Evolutionary conservation across 2,888 invertebrate genomes (phyloP), one percentile per base, ranked within the genome.

Genomic region (Hoplodrina ambigua): DNA sequence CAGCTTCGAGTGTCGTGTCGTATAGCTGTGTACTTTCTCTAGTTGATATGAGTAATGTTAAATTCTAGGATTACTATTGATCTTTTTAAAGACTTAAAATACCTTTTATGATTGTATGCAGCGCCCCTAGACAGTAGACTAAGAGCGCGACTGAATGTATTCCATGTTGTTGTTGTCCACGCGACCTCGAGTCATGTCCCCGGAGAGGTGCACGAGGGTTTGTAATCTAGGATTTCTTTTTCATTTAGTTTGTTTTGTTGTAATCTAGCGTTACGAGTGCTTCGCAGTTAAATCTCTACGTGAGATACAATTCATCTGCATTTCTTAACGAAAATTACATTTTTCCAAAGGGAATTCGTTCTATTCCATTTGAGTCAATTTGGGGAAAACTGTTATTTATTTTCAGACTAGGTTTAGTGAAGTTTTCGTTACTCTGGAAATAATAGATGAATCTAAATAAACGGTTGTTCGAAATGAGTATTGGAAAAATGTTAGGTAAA

Each of bases 241-340:
- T 56, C 63, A 67, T 67, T 75, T 60, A 65, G 57, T 80, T 68
- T 69, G 69, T 71, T 76, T 62, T 37, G 62, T 66, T 69, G 50
- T 72, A 69, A 73, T 78, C 69, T 68, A 55, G 50, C 61, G 41
- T 66, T 56, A 66, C 56, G 57, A 56, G 56, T 66, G 49, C n/a
- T 69, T 54, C 52, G 58, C 58, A 60, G 69, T 72, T 72, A 59
- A 79, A 73, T 71, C 69, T 69, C 71, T 76, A 69, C 70, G 76
- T 79, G 72, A 78, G 70, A 68, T 72, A 73, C 77, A 55, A 70
- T 75, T 75, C 67, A 75, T 76, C 69, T 74, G 74, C 74, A 77
- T 75, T 77, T 75, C 54, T 72, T 65, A 57, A 57, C 57, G 52
- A 72, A 72, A 59, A 65, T 63, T 55, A 62, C 13, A 19, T 70